Conservation (phyloP, 2,888 invertebrate species). For the Digitonthophagus gazella region DNA sequence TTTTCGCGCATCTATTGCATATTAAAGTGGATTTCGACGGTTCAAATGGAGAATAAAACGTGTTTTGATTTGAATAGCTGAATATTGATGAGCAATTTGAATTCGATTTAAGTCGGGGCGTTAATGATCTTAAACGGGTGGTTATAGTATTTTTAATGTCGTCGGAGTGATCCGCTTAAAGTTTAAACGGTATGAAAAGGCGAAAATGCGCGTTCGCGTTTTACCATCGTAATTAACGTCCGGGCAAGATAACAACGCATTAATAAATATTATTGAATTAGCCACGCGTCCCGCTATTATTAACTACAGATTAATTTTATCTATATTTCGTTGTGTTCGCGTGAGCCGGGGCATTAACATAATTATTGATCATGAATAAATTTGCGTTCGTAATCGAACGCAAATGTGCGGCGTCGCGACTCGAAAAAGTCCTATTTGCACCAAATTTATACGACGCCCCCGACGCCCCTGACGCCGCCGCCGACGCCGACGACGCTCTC, state of each 20-base stretch:
- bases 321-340: slow-evolving; percentile 13
- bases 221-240: slow-evolving; percentile 9
- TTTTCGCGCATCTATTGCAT: neutral
- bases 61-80: neutral
- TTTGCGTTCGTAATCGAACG: neutral
- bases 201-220: neutral
- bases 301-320: slow-evolving; percentile 17
- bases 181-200: neutral
- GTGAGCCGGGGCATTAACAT: slow-evolving; percentile 11
- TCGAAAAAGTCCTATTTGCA: neutral
- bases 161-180: neutral
- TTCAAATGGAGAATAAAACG: neutral
- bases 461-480: neutral
- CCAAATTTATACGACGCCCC: neutral
- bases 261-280: slow-evolving; percentile 15
- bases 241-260: slow-evolving; percentile 11
- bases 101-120: neutral
- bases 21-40: neutral
- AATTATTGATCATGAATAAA: slow-evolving; percentile 6
- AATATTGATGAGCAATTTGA: neutral
- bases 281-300: slow-evolving; percentile 5
- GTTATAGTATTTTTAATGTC: neutral
- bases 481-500: neutral
- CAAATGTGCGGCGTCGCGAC: neutral
- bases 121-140: neutral